Evolutionary conservation across 2,113 vertebrate genomes (phyloP).

Genomic region (Macrotis lagotis): DNA sequence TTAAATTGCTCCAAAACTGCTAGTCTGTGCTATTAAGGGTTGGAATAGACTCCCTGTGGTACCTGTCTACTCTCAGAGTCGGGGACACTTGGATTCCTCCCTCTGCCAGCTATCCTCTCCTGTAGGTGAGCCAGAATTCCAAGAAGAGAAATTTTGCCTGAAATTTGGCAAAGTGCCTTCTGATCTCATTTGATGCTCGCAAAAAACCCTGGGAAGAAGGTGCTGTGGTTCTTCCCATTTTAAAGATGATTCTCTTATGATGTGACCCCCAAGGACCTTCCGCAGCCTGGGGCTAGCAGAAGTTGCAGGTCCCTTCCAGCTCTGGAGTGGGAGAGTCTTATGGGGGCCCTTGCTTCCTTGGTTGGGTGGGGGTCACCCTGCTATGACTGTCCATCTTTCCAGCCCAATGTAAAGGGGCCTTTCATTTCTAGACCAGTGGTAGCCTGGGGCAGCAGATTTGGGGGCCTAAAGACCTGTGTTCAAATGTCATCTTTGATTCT

Average conservation of each 20-base stretch:
- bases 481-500: neutral
- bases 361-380: too few species aligned
- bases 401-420: too few species aligned
- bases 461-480: neutral
- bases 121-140: neutral
- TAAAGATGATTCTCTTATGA: neutral
- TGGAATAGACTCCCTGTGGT: neutral
- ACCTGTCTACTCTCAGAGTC: neutral
- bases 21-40: too few species aligned
- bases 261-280: neutral
- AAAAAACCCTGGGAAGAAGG: neutral
- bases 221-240: neutral
- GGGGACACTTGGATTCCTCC: neutral
- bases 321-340: too few species aligned
- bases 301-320: too few species aligned
- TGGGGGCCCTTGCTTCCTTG: too few species aligned
- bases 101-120: neutral
- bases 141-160: neutral
- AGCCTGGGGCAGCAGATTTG: neutral
- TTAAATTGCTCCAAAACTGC: neutral
- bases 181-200: neutral
- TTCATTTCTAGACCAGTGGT: neutral
- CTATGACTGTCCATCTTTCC: neutral
- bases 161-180: neutral
- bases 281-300: neutral